Conservation (phyloP, 2,113 vertebrate species). For the Geococcyx californianus region DNA sequence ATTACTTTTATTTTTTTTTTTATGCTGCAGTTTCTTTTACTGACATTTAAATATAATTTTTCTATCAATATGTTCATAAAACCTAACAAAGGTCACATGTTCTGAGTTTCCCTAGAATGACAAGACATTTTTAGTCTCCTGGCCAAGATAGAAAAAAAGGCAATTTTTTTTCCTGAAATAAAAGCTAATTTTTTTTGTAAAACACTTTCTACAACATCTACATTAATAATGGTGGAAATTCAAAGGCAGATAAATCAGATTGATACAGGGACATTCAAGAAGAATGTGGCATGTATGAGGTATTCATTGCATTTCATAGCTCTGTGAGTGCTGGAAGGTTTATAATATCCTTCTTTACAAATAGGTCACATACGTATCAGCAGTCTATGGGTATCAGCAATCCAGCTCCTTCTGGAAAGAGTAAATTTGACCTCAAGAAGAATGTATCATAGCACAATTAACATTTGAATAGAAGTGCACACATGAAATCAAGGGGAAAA, state of each 20-base stretch:
- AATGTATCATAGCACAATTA: rapidly evolving
- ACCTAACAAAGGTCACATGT: neutral
- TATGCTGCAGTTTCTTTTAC: neutral
- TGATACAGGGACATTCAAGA: neutral
- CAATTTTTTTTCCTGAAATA: neutral
- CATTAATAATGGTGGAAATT: neutral
- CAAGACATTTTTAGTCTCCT: neutral
- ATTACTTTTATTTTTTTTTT: neutral
- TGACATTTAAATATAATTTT: neutral
- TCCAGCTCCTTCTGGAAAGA: neutral
- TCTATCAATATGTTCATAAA: neutral
- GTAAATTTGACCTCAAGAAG: neutral
- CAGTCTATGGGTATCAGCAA: neutral
- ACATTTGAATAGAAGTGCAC: rapidly evolving
- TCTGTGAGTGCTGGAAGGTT: neutral
- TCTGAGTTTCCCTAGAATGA: neutral
- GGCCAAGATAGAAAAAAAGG: neutral
- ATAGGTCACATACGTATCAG: neutral
- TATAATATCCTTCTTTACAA: neutral
- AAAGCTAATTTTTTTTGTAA: neutral
- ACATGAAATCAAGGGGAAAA: neutral
- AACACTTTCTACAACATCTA: neutral
- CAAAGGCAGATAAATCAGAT: neutral
- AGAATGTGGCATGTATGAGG: neutral
- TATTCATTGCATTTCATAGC: neutral